Evolutionary conservation across 2,113 vertebrate genomes (phyloP), one percentile per base, ranked within the genome.

Genomic region (Campylorhamphus procurvoides): DNA sequence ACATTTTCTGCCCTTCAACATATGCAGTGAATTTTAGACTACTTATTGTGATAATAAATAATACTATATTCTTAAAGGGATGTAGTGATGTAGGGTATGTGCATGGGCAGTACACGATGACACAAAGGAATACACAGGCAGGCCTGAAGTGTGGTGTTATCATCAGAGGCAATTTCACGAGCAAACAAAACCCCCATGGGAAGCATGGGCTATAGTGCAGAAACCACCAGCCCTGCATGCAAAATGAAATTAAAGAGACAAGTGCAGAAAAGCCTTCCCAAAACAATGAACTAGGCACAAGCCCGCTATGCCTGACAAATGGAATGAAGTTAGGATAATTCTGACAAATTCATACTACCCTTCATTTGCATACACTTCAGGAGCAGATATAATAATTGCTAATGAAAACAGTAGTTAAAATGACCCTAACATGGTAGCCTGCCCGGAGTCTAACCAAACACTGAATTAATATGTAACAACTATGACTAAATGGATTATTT

Each of bases 401-500:
- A 97, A 97, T 90, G 87, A 95, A 94, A 97, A 97, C 90, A 90
- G 55, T 73, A 84, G 74, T 90, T 94, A 53, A 95, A 97, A 91
- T 84, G 79, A 93, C 89, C 89, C 20, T 71, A 71, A 76, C 29
- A 33, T 50, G 40, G 63, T 86, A 73, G 81, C 11, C 73, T 90
- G 68, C 82, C 63, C 80, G 46, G 81, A 67, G 66, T 77, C 44
- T 85, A 90, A 93, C 77, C 78, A 94, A 94, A 92, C n/a, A 88
- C 58, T 68, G 69, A 95, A 96, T 95, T 96, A 90, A 82, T 77
- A 94, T 62, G 50, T 77, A 92, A 94, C 84, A 94, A 96, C 5
- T 1, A 76, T 95, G 93, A 91, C 92, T 97, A 97, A 97, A 94
- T 82, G 64, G 94, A 93, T 97, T 96, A 96, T 93, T 97, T 94